phyloP scores from a whole-genome alignment of 2,888 invertebrate species.

The Tachina grossa region DNA sequence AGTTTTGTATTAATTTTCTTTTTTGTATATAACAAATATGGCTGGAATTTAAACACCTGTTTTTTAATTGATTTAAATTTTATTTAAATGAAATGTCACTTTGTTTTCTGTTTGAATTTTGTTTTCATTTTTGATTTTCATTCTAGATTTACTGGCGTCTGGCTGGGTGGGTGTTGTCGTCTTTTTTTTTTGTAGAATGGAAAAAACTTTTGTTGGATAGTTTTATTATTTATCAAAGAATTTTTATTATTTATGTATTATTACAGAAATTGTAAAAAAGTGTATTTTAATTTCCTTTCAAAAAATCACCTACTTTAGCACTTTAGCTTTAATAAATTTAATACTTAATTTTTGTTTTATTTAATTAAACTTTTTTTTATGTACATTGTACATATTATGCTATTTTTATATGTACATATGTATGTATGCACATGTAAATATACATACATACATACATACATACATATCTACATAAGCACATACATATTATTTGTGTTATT shows the following conservation, averaged over 20 bases:
- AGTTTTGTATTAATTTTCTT: constrained; percentile 1
- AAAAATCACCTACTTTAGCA: not conserved
- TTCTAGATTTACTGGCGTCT: constrained; percentile 58
- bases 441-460: not conserved
- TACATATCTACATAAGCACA: not conserved
- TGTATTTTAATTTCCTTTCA: not conserved
- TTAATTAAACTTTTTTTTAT: no score
- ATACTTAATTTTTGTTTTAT: not conserved
- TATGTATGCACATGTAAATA: not conserved
- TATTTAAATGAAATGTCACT: constrained; percentile 27
- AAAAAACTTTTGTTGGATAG: constrained; percentile 39
- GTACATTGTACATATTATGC: no score
- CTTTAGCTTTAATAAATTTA: not conserved
- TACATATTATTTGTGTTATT: constrained; percentile 13
- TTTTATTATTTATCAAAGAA: constrained; percentile 25
- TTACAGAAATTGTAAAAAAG: not conserved
- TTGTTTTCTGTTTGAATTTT: constrained; percentile 21
- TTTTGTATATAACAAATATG: not conserved
- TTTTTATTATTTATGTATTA: constrained; percentile 7
- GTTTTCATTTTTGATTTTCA: constrained; percentile 47
- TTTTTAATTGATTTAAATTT: constrained; percentile 39
- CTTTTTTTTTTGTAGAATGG: constrained; percentile 14
- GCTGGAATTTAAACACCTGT: constrained; percentile 1
- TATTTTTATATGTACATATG: no score
- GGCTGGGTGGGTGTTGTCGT: constrained; percentile 65